Conservation (phyloP, 2,113 vertebrate species). For the Microcebus jonahi region DNA sequence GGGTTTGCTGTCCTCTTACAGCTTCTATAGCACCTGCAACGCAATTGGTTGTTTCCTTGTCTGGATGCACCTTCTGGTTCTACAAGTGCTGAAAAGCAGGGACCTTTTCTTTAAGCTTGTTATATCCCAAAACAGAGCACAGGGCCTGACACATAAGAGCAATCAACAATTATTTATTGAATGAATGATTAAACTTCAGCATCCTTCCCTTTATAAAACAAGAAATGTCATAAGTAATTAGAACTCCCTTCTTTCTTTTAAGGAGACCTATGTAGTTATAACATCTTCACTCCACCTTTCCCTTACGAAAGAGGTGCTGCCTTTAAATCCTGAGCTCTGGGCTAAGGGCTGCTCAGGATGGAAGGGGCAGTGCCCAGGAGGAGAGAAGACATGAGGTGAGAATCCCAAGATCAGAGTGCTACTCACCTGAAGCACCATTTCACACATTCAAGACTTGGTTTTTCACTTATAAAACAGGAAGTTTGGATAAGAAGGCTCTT, state of each 20-base stretch:
- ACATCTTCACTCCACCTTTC: not conserved
- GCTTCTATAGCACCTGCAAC: not conserved
- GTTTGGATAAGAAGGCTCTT: not conserved
- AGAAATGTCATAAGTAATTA: not conserved
- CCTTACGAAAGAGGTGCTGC: not conserved
- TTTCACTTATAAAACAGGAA: not conserved
- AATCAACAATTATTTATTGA: not conserved
- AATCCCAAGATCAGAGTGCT: not conserved
- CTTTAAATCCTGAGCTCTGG: not conserved
- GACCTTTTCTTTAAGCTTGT: not conserved
- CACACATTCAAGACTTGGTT: not conserved
- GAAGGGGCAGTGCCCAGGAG: not conserved
- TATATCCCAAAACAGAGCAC: not conserved
- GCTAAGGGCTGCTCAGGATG: not conserved
- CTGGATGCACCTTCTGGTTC: not conserved
- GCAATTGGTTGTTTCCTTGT: not conserved
- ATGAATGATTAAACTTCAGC: not conserved
- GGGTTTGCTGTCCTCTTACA: not conserved
- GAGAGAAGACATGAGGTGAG: not conserved
- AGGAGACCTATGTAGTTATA: not conserved
- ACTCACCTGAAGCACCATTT: not conserved
- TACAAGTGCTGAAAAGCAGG: not conserved
- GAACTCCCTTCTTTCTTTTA: not conserved
- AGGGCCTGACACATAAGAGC: not conserved
- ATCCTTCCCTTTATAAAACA: not conserved